Base-by-base conservation (phyloP, 2,113 vertebrate species). In the Sakesphorus luctuosus region DNA sequence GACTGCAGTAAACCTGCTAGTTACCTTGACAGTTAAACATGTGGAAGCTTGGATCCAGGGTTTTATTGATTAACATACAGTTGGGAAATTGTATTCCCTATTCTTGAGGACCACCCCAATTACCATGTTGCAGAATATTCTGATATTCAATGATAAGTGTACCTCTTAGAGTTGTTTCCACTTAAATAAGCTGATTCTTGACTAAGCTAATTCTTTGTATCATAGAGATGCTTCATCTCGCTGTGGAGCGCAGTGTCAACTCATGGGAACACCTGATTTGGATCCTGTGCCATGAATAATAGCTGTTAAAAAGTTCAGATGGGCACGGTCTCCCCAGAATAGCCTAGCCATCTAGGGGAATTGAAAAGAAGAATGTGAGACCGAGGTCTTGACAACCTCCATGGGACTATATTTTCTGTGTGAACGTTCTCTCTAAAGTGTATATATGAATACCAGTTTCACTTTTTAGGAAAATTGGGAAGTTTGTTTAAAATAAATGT, bases 91-190 rank as follows among this genome's bases (percentile, higher is more conserved):
- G 8, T 38, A 25, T 53, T 84, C 10, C 23, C 13, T 17, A 7
- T 47, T 13, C 33, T 67, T 62, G 43, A 84, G 16, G 17, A 81
- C 3, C 7, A 63, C 17, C 0, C 0, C 14, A 31, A 21, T 21
- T 63, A 14, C 10, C 5, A 2, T 11, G 2, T 69, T 49, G 7
- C 26, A 49, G n/a, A 28, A 38, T 49, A 13, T 21, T n/a, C 1
- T 35, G 26, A 44, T 73, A 59, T 25, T 53, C 0, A 2, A 3
- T 19, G 14, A n/a, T 84, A 13, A 63, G 10, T 35, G 19, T 52
- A 58, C 8, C n/a, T 91, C 26, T 49, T 56, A 58, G 52, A 80
- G 50, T 36, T 13, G 9, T 43, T 84, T 84, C n/a, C 58, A 31
- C 2, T 67, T 58, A 36, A 79, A 61, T 43, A 68, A 46, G 3